A percentile compares a stretch with the other conserved stretches of the same genome.
Conservation (phyloP, 2,888 invertebrate species). For the Dexiosoma caninum region DNA sequence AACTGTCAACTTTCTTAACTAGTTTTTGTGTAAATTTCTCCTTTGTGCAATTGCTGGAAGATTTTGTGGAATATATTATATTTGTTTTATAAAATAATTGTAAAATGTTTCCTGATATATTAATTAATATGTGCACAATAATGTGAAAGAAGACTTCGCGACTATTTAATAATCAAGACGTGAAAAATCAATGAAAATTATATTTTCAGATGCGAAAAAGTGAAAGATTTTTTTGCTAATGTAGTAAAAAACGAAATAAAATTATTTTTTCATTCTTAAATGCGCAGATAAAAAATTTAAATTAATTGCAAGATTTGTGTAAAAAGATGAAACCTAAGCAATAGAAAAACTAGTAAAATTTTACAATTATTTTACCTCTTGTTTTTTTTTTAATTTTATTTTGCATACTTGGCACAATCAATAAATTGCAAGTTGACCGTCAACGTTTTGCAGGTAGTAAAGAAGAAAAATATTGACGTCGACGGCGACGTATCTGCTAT, state of each 20-base stretch:
- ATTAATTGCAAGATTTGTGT: slow-evolving; percentile 11
- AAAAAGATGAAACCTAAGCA: slow-evolving; percentile 38
- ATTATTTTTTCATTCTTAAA: slow-evolving; percentile 25
- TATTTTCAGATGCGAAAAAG: slow-evolving; percentile 13
- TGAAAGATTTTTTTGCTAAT: slow-evolving; percentile 26
- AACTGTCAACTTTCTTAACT: slow-evolving; percentile 46
- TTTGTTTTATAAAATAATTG: slow-evolving; percentile 31
- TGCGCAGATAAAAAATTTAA: slow-evolving; percentile 49
- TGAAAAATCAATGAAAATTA: slow-evolving; percentile 42
- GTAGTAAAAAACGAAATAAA: slow-evolving; percentile 16
- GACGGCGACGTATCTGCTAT: slow-evolving; percentile 26
- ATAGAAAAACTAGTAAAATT: slow-evolving; percentile 31
- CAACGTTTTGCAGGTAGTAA: slow-evolving; percentile 46
- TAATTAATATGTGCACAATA: slow-evolving; percentile 14
- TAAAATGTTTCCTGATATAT: slow-evolving; percentile 31
- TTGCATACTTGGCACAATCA: slow-evolving; percentile 63
- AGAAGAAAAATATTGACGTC: slow-evolving; percentile 31
- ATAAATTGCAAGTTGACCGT: slow-evolving; percentile 60
- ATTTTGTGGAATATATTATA: slow-evolving; percentile 42
- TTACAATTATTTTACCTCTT: slow-evolving; percentile 36
- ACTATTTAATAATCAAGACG: slow-evolving; percentile 14
- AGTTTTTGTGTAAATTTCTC: slow-evolving; percentile 49
- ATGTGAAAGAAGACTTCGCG: slow-evolving; percentile 1
- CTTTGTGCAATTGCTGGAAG: slow-evolving; percentile 53
- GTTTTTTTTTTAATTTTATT: slow-evolving; percentile 38